Base-by-base conservation (phyloP, 2,888 invertebrate genomes). In the Onthophagus sagittarius region DNA sequence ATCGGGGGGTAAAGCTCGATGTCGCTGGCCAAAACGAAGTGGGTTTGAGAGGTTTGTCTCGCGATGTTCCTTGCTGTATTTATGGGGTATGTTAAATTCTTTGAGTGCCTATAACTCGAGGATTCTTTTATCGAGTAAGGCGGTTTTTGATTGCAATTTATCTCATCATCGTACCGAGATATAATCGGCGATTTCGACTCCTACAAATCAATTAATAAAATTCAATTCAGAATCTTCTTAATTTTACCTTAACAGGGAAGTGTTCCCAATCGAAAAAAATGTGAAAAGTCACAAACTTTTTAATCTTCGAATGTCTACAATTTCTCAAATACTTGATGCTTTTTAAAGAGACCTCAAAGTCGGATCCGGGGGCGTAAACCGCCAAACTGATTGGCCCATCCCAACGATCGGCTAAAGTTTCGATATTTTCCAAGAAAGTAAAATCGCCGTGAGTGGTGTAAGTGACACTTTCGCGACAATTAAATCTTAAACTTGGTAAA, bases 371-470 rank as follows among this genome's bases (percentile, higher is more conserved):
- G 13, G 94, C 92, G 85, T 94, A 93, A 81, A 96, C 88, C 3
- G 94, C 93, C 79, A 96, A 87, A 80, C 94, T 94, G 74, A 96
- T 87, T 0, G 95, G 95, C 0, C 94, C 94, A 83, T 90, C 89
- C 96, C 95, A 96, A 81, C 91, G 89, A 81, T 93, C 91, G 81
- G 94, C 88, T 79, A 96, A 86, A 70, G 94, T 93, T 82, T 90
- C 89, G 79, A 95, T 88, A 85, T 96, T 96, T 84, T 95, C 94
- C 80, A 96, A 89, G 87, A 94, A 96, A 79, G 94, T 94, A 86
- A 90, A 93, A 80, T 95, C 94, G 5, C 93, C 94, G 84, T 95
- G 95, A 11, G 95, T 95, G 65, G 94, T 94, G 82, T 94, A 94
- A 0, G 95, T 95, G 76, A 95, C 89, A 76, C 90, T 90, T 84